Evolutionary conservation across 2,113 vertebrate species (phyloP).

Genomic region (Sceloporus tristichus): DNA sequence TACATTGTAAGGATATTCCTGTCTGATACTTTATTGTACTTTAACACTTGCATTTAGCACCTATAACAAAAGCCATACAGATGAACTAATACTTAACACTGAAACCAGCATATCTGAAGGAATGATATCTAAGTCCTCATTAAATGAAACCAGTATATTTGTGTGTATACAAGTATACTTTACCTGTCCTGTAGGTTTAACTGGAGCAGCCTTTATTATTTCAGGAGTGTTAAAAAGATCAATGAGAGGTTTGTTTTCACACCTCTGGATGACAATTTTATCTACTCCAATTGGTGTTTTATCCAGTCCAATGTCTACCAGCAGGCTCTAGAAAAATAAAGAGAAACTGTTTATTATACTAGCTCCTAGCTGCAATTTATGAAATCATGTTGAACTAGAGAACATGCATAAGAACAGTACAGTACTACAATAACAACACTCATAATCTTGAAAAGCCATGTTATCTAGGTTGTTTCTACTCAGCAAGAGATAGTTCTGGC

Average conservation of each 20-base stretch:
- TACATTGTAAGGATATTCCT: neutral
- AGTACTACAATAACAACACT: neutral
- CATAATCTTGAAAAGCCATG: neutral
- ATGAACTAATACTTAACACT: constrained; percentile 12
- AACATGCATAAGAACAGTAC: too few relatives aligned
- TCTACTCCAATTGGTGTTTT: constrained; percentile 43
- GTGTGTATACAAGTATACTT: constrained; percentile 34
- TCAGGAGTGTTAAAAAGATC: constrained; percentile 82
- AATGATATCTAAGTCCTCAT: neutral
- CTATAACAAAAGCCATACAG: neutral
- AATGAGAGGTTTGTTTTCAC: constrained; percentile 72
- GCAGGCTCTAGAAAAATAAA: constrained; percentile 62
- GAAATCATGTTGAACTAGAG: neutral
- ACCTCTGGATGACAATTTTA: neutral
- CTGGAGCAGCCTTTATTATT: constrained; percentile 3
- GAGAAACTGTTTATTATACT: neutral
- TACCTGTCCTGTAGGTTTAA: constrained; percentile 71
- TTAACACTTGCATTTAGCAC: neutral
- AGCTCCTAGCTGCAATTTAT: neutral
- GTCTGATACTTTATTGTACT: neutral
- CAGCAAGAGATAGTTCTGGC: neutral
- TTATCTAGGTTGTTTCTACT: neutral
- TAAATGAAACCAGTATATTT: neutral
- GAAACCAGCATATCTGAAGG: neutral
- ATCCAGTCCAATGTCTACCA: constrained; percentile 65